Percentiles rank a stretch among this genome's conserved stretches.
Conservation (phyloP, 2,888 invertebrate genomes). For the Drosophila helvetica region DNA sequence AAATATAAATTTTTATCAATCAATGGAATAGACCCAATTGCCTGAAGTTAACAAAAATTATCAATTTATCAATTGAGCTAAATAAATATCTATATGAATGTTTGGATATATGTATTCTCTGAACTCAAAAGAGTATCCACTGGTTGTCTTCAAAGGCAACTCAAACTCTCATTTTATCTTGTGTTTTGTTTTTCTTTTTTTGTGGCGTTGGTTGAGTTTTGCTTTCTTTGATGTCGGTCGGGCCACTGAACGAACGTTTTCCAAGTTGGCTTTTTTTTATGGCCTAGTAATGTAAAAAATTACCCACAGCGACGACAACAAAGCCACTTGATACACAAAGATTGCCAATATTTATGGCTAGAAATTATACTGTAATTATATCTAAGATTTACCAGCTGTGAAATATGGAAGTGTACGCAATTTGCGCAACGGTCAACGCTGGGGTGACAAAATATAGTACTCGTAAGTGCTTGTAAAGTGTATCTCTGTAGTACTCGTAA, state of each 20-base stretch:
- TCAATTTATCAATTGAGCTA: too few relatives aligned
- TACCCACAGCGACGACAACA: conserved; percentile 50
- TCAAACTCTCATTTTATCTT: not conserved
- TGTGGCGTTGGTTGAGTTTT: conserved; percentile 31
- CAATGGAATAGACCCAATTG: too few relatives aligned
- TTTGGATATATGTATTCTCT: not conserved
- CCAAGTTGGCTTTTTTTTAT: conserved; percentile 64
- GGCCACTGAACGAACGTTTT: conserved; percentile 35
- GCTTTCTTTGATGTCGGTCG: conserved; percentile 42
- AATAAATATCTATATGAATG: too few relatives aligned
- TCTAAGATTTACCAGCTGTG: conserved; percentile 23
- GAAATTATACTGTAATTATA: conserved; percentile 50
- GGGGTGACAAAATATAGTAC: conserved; percentile 33
- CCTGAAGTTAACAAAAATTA: too few relatives aligned
- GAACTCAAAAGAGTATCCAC: conserved; percentile 10
- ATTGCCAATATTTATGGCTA: conserved; percentile 72
- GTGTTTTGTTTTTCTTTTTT: conserved; percentile 1
- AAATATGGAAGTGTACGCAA: conserved; percentile 4
- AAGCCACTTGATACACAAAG: conserved; percentile 59
- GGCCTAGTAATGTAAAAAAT: conserved; percentile 60
- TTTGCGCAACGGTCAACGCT: conserved; percentile 48
- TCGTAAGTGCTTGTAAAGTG: conserved; percentile 30
- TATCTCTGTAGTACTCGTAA: conserved; percentile 47
- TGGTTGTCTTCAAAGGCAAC: not conserved
- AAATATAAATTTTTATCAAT: too few relatives aligned